Evolutionary conservation across 2,797 vertebrate species (phyloP), one percentile per base, ranked within the genome.

Genomic region (Phoxinus dragarum): DNA sequence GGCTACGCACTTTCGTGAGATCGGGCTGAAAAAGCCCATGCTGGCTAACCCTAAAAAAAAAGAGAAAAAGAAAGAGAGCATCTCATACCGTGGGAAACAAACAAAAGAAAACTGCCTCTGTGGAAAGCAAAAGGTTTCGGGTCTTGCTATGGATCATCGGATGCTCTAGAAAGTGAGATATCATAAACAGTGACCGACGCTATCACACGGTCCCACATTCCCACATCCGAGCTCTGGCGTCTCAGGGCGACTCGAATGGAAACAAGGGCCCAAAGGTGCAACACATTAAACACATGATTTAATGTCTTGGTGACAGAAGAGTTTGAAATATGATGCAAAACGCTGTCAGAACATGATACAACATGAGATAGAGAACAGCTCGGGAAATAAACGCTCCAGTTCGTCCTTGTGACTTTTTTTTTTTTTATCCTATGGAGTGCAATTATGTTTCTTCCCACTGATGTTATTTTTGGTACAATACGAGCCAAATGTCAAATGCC

Each of bases 131-230:
- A 68, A 17, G 2, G 6, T 38, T 67, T 73, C 64, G 14, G 34
- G 1, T 14, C 16, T 44, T 82, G 88, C 79, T 80, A 90, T 21
- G 71, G 88, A 76, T 91, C 86, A 86, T 8, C 87, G 42, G 64
- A 67, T 2, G 21, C 44, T 67, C 49, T n/a, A 52, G 69, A 64
- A 80, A 40, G 23, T 1, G 47, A 76, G 81, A 36, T 54, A 90
- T 87, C 81, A 74, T 82, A 88, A 91, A 93, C 88, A 90, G 67
- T 7, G 31, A 90, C 59, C 36, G 49, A 77, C 6, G 76, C 78
- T 92, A 93, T 95, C 92, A 87, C 44, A 90, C 93, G 87, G 38
- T 69, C 86, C 74, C 52, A 36, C 61, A 40, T 74, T 88, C 91
- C 91, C 94, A 92, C 90, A 73, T 86, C 38, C 81, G 85, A 90